phyloP scores from a whole-genome alignment of 2,797 vertebrate species.

The Molossus molossus region DNA sequence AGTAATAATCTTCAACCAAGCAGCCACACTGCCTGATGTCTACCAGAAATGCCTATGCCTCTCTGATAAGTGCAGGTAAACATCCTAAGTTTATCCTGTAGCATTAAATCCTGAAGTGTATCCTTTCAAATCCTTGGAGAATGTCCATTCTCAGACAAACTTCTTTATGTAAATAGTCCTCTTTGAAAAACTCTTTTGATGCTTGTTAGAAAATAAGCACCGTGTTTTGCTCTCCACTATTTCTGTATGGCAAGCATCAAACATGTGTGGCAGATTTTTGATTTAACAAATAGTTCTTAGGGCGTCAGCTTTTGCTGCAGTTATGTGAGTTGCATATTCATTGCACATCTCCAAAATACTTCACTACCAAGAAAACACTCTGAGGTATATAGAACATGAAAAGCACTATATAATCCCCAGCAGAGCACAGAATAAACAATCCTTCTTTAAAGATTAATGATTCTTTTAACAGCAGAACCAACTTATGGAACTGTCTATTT shows the following conservation, averaged over 20 bases:
- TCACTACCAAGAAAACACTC: slow-evolving; percentile 84
- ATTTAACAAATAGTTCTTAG: slow-evolving; percentile 81
- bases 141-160: slow-evolving; percentile 54
- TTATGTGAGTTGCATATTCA: slow-evolving; percentile 84
- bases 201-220: slow-evolving; percentile 82
- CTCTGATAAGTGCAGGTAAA: not conserved
- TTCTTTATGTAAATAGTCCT: slow-evolving; percentile 75
- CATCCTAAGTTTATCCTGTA: not conserved
- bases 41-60: not conserved
- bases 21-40: not conserved
- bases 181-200: slow-evolving; percentile 59
- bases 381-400: slow-evolving; percentile 82
- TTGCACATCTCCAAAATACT: slow-evolving; percentile 74
- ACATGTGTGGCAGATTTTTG: slow-evolving; percentile 77
- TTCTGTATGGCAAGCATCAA: slow-evolving; percentile 76
- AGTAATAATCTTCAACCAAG: not conserved
- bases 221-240: slow-evolving; percentile 70
- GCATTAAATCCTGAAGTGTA: not conserved
- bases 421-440: slow-evolving; percentile 81
- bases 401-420: slow-evolving; percentile 82
- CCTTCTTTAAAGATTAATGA: slow-evolving; percentile 87
- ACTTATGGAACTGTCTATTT: slow-evolving; percentile 64
- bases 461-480: slow-evolving; percentile 81
- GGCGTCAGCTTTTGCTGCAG: slow-evolving; percentile 41
- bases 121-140: slow-evolving; percentile 30